Evolutionary conservation across 2,797 vertebrate genomes (phyloP), one percentile per base, ranked within the genome.

Genomic region (Chelonia mydas): DNA sequence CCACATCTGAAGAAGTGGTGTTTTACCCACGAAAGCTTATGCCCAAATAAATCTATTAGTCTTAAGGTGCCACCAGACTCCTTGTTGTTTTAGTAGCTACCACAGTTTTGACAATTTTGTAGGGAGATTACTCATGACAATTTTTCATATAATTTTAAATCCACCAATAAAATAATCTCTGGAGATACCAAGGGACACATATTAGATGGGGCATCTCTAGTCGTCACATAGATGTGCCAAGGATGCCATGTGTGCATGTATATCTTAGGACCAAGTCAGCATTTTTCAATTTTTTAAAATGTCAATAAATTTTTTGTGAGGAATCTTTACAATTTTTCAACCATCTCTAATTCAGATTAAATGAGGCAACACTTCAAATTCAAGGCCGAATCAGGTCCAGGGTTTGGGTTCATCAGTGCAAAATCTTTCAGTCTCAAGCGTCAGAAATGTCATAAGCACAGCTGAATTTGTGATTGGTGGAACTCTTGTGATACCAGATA

Each of bases 101-200:
- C 1, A 79, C 68, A 90, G 72, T 57, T 92, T 90, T 90, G 91
- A 93, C 83, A 89, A 33, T 6, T 90, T 95, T 92, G 90, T 94
- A 94, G 79, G 50, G 95, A 85, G 88, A 96, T 95, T 93, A 89
- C 57, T 84, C 53, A n/a, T 76, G 57, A 11, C 81, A 83, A 59
- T 89, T 96, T 96, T 96, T 89, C 84, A 68, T 90, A 92, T 53
- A 45, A 93, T 15, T 94, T 90, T 68, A 95, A 53, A 55, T 94
- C 94, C 92, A 96, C 85, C 84, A 78, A 5, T 81, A 68, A 84
- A 50, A 90, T 90, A 94, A 94, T 79, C 82, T 94, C 90, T 81
- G 47, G 87, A 90, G 72, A 88, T 86, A 91, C 6, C 84, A 5
- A 78, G 0, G 1, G 41, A 88, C 72, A 78, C 12, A 82, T 81